phyloP scores from a whole-genome alignment of 1,140 invertebrate genomes.

The Habropoda laboriosa region DNA sequence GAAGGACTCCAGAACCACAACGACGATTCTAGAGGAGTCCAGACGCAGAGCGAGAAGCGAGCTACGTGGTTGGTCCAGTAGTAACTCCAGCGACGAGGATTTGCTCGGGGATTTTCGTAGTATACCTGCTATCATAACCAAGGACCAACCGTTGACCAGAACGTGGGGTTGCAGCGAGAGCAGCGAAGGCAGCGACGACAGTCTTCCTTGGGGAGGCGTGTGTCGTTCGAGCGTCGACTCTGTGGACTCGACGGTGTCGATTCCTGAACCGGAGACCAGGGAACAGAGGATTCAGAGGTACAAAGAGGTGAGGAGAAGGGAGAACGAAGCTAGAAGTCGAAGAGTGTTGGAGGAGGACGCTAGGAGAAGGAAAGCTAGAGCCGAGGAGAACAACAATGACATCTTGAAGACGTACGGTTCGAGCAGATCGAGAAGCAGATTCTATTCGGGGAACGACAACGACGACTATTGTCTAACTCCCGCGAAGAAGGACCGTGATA shows the following conservation, averaged over 20 bases:
- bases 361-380: conserved; percentile 65
- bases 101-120: conserved; percentile 72
- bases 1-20: conserved; percentile 49
- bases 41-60: conserved; percentile 75
- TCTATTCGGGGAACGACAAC: conserved; percentile 55
- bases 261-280: conserved; percentile 71
- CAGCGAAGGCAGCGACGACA: conserved; percentile 81
- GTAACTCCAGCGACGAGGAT: conserved; percentile 80
- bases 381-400: conserved; percentile 72
- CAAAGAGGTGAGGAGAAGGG: conserved; percentile 77
- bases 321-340: conserved; percentile 76
- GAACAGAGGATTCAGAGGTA: conserved; percentile 79
- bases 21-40: conserved; percentile 65
- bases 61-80: conserved; percentile 78
- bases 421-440: conserved; percentile 48
- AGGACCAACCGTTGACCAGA: conserved; percentile 59
- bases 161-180: conserved; percentile 79
- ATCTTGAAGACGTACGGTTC: conserved; percentile 48
- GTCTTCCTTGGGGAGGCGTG: conserved; percentile 74
- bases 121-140: conserved; percentile 62
- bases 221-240: conserved; percentile 70
- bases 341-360: conserved; percentile 78
- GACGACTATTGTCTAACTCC: conserved; percentile 13
- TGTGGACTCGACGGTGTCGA: conserved; percentile 63
- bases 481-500: conserved; percentile 36